A percentile compares a stretch with the other conserved stretches of the same genome.
Conservation (phyloP, 2,888 invertebrate genomes). For the Prosopocoilus inquinatus region DNA sequence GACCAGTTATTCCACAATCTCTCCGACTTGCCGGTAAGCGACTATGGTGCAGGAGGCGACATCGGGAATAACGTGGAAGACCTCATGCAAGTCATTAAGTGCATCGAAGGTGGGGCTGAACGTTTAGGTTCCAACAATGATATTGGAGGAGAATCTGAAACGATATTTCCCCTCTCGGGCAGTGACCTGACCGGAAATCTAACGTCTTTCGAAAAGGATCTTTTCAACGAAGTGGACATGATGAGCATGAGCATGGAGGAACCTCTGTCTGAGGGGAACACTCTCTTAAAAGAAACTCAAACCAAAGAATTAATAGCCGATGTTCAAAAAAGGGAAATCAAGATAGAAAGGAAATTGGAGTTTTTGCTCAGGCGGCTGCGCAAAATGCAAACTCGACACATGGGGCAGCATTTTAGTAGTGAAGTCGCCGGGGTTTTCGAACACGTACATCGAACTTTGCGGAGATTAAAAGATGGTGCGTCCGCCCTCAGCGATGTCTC, state of each 20-base stretch:
- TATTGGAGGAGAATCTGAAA: conserved; percentile 38
- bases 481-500: conserved; percentile 5
- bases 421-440: conserved; percentile 78
- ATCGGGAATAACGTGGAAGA: conserved; percentile 53
- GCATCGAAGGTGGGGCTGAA: conserved; percentile 62
- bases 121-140: conserved; percentile 39
- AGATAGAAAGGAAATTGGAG: conserved; percentile 68
- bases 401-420: conserved; percentile 75
- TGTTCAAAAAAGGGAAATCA: conserved; percentile 55
- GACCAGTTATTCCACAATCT: conserved; percentile 66
- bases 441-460: conserved; percentile 62
- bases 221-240: conserved; percentile 55
- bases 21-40: conserved; percentile 38
- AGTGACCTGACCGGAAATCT: conserved; percentile 42
- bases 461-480: conserved; percentile 35
- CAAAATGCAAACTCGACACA: conserved; percentile 71
- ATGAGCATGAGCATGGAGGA: conserved; percentile 54
- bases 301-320: conserved; percentile 57
- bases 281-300: conserved; percentile 46
- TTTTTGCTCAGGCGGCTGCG: conserved; percentile 71
- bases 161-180: conserved; percentile 42
- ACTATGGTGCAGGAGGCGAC: conserved; percentile 32
- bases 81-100: conserved; percentile 74
- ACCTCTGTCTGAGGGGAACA: conserved; percentile 49
- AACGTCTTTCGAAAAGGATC: conserved; percentile 43